A percentile compares a stretch with the other conserved stretches of the same genome.
phyloP scores from a whole-genome alignment of 2,113 vertebrate species.

The Cochlearius cochlearius region DNA sequence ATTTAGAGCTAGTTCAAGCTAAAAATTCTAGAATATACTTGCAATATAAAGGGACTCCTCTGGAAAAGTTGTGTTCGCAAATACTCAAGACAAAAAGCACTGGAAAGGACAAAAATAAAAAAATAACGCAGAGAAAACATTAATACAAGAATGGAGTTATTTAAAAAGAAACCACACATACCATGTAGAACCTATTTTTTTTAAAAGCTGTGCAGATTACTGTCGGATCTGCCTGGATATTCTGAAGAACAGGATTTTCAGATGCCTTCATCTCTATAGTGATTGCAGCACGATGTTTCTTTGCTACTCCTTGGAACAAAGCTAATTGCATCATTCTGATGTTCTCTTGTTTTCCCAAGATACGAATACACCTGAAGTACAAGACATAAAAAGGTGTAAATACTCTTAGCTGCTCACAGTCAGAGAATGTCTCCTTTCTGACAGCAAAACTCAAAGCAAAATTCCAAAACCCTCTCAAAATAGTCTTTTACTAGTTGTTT shows the following conservation, averaged over 20 bases:
- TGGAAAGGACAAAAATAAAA: not conserved
- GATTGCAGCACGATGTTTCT: constrained; percentile 83
- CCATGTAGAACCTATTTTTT: constrained; percentile 99
- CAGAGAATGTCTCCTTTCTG: not conserved
- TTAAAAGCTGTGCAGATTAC: constrained; percentile 96
- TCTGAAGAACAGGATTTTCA: constrained; percentile 93
- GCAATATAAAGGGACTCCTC: not conserved
- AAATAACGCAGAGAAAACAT: not conserved
- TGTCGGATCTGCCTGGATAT: constrained; percentile 87
- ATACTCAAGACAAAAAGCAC: not conserved
- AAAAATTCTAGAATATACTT: constrained; percentile 22
- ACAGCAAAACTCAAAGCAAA: not conserved
- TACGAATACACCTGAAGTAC: constrained; percentile 88
- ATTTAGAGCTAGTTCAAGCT: not conserved
- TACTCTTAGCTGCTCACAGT: not conserved
- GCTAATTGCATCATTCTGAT: constrained; percentile 91
- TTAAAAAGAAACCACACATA: constrained; percentile 51
- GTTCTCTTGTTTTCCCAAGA: constrained; percentile 97
- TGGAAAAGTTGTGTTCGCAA: not conserved
- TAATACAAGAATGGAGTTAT: not conserved
- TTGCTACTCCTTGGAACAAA: constrained; percentile 93
- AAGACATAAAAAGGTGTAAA: not conserved
- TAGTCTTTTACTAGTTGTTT: not conserved
- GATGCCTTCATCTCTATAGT: constrained; percentile 98
- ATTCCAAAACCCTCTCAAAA: not conserved